Evolutionary conservation across 1,140 invertebrate species (phyloP), one percentile per base, ranked within the genome.

Genomic region (Habropoda laboriosa): DNA sequence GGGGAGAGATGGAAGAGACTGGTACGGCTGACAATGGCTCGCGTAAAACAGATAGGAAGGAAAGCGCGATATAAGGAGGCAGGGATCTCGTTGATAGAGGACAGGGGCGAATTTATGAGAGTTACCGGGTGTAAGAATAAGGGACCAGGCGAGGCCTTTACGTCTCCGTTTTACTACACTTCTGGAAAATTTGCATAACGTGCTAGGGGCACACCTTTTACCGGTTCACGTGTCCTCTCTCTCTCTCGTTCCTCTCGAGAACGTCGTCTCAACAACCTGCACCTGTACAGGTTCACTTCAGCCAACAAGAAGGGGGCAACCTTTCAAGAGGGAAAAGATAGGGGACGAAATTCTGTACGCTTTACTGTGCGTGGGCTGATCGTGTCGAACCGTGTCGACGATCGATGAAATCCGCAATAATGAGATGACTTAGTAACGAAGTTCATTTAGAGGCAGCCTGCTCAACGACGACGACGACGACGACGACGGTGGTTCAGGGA

Each of bases 171-270:
- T 87, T 83, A 81, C 77, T 86, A 79, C 70, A 70, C 58, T 61
- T 80, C 30, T 30, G 73, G 58, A 68, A 87, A 77, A 89, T 89
- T 89, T 89, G 85, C 87, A 89, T 89, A 89, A 87, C 86, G 82
- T 21, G 60, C 55, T 24, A 13, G 35, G 24, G 51, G n/a, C n/a
- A n/a, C 53, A 57, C 74, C 49, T 71, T 30, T 51, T 18, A n/a
- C 45, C 60, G 24, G 1, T n/a, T 24, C 47, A 10, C 72, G 51
- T 45, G 63, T 63, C 21, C 30, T 24, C 6, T 10, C 6, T 16
- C 0, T 6, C 13, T 8, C 2, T n/a, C 18, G 5, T 7, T 27
- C 57, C 73, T 35, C 40, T 2, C 10, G 0, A 55, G 13, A 10
- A 13, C 55, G 51, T 2, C 24, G 40, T n/a, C 45, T 61, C n/a